Evolutionary conservation across 2,888 invertebrate genomes (phyloP), one percentile per base, ranked within the genome.

Genomic region (Eristalis intricaria): DNA sequence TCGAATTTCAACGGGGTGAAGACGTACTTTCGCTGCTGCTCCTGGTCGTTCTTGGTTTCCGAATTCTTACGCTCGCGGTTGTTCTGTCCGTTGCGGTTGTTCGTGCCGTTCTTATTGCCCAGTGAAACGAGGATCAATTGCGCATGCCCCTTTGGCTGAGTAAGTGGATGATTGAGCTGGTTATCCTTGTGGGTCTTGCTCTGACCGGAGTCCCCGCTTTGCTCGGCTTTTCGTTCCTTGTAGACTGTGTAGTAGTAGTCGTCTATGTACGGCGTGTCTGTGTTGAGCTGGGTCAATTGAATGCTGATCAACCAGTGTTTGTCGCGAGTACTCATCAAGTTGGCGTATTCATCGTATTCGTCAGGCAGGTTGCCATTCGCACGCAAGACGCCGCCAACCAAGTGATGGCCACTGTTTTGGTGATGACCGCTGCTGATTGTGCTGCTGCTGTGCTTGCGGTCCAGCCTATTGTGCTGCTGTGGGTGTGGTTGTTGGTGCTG

Each of bases 271-370:
- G 99, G 99, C 84, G 99, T 98, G 71, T 98, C 98, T 0, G 98
- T 98, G 91, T 98, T 98, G 1, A 99, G 94, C 91, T 99, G 99
- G 84, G 98, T 93, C 92, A 98, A 94, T 92, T 99, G 99, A 89
- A 99, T 99, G 91, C 98, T 98, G 89, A 98, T 96, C 13, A 99
- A 94, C 98, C 99, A 99, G 90, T 99, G 98, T 90, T 99, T 98
- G 92, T 99, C 99, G 35, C 97, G 95, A 88, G 95, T 95, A 15
- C 97, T 97, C 99, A 99, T 99, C 13, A 99, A 94, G 0, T 98
- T 99, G 0, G 97, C 96, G 91, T 97, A 98, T 89, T 97, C 97
- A 90, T 98, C 97, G 85, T 93, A 94, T 61, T 94, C 94, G 56
- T 93, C 93, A 1, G 92, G 89, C 23, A 92, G 90, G 81, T 92